A percentile compares a stretch with the other conserved stretches of the same genome.
Evolutionary conservation across 2,797 vertebrate species (phyloP).

Genomic region (Anableps anableps): DNA sequence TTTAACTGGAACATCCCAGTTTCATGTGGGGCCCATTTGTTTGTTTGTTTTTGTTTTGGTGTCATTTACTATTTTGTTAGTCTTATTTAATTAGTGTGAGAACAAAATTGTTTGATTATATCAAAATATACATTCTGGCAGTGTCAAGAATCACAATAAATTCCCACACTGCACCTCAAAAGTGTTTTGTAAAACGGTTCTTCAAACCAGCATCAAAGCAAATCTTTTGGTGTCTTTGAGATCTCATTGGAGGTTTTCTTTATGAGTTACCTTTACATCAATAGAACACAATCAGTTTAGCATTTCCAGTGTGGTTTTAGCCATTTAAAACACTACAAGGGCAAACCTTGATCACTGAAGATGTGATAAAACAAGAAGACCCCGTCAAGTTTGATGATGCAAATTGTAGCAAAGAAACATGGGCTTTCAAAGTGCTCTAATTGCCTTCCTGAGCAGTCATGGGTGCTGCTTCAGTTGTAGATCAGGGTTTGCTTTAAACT

Average conservation of each 20-base stretch:
- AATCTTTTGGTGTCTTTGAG: neutral
- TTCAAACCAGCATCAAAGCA: neutral
- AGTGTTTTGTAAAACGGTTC: neutral
- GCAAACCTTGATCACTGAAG: neutral
- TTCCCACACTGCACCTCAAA: neutral
- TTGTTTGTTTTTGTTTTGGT: too few relatives aligned
- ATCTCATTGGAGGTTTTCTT: neutral
- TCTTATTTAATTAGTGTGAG: neutral
- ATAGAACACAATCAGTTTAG: neutral
- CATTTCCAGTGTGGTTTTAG: neutral
- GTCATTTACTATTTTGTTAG: neutral
- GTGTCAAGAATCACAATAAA: neutral
- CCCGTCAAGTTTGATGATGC: neutral
- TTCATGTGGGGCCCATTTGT: neutral
- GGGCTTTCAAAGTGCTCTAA: conserved; percentile 1
- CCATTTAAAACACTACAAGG: neutral
- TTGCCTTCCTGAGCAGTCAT: conserved; percentile 16
- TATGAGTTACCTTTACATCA: too few relatives aligned
- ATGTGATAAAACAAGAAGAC: neutral
- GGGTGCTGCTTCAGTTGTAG: neutral
- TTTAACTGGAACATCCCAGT: neutral
- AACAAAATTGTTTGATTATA: neutral
- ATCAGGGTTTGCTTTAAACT: conserved; percentile 2
- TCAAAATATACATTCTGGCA: neutral
- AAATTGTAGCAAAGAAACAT: conserved; percentile 12